Base-by-base conservation (phyloP, 2,113 vertebrate species). In the Leptobrachium leishanense region DNA sequence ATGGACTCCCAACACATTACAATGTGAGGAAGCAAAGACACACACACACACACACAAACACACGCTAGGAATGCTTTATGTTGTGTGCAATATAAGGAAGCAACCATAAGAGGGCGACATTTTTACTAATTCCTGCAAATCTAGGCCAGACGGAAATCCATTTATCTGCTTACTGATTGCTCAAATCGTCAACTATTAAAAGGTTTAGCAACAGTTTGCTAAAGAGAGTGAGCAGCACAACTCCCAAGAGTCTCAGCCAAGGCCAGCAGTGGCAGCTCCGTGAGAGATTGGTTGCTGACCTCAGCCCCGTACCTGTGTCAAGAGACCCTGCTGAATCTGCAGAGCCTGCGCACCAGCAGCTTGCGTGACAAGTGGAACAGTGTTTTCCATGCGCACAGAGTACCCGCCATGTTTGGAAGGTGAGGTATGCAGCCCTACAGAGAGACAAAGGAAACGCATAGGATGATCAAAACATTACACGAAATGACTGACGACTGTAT, bases 351-450 rank as follows among this genome's bases (percentile, higher is more conserved):
- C 94, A 77, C 95, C 95, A 0, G 98, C 96, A 83, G 98, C 95
- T 85, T 98, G 98, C 31, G 98, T 99, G 89, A 99, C 97, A 85
- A 99, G 97, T 87, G 98, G 98, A 89, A 99, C 96, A 0, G 97
- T 95, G 0, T 98, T 98, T 85, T 99, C 97, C 97, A 99, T 97
- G 80, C 96, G 92, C 86, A 99, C 96, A 0, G 98, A 98, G 88
- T 98, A 99, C 84, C 97, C 95, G 68, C 95, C 93, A 66, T 98
- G 98, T 90, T 99, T 99, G 72, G 97, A 96, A 72, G 98, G 98
- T 59, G 96, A 99, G 6, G 96, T 94, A 88, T 98, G 98, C 82
- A 99, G 89, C 77, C 98, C 98, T 99, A 64, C 5, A 1, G 20
- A 42, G 6, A 42, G 6, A 6, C n/a, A 59, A 40, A 68, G 53